phyloP scores from a whole-genome alignment of 2,888 invertebrate species.

The Caradrina kadenii region DNA sequence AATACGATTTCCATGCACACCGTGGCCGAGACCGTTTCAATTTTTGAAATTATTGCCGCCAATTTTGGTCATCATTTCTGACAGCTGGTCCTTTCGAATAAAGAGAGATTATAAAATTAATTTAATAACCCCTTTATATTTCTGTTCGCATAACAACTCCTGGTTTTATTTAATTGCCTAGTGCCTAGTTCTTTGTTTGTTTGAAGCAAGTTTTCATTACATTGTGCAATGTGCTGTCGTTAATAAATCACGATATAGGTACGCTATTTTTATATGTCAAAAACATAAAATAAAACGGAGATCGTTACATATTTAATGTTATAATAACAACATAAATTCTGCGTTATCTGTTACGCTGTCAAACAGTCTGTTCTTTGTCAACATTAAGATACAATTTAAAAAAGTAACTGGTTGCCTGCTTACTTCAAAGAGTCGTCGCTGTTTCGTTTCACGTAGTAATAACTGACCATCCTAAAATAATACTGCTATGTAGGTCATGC shows the following conservation, averaged over 20 bases:
- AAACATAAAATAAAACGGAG: slow-evolving; percentile 36
- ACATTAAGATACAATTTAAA: slow-evolving; percentile 57
- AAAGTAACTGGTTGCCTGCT: slow-evolving; percentile 45
- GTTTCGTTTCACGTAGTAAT: slow-evolving; percentile 66
- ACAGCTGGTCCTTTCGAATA: slow-evolving; percentile 23
- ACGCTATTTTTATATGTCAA: slow-evolving; percentile 38
- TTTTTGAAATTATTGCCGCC: slow-evolving; percentile 24
- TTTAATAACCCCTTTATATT: slow-evolving; percentile 20
- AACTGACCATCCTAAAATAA: slow-evolving; percentile 74
- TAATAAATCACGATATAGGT: slow-evolving; percentile 41
- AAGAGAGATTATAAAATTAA: slow-evolving; percentile 25
- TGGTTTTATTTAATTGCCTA: slow-evolving; percentile 11
- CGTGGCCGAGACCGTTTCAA: not conserved
- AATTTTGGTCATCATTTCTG: slow-evolving; percentile 26
- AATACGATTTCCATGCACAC: not conserved
- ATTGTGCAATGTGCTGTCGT: slow-evolving; percentile 23
- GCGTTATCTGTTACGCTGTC: slow-evolving; percentile 54
- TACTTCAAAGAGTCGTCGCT: slow-evolving; percentile 64
- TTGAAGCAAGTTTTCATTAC: slow-evolving; percentile 17
- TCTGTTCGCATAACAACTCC: not conserved
- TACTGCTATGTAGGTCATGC: slow-evolving; percentile 74
- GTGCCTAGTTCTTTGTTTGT: slow-evolving; percentile 18
- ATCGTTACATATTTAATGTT: slow-evolving; percentile 50
- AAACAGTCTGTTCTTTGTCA: slow-evolving; percentile 64
- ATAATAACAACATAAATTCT: slow-evolving; percentile 62